Conservation (phyloP, 2,113 vertebrate species). For the Gallinago paraguaiae region DNA sequence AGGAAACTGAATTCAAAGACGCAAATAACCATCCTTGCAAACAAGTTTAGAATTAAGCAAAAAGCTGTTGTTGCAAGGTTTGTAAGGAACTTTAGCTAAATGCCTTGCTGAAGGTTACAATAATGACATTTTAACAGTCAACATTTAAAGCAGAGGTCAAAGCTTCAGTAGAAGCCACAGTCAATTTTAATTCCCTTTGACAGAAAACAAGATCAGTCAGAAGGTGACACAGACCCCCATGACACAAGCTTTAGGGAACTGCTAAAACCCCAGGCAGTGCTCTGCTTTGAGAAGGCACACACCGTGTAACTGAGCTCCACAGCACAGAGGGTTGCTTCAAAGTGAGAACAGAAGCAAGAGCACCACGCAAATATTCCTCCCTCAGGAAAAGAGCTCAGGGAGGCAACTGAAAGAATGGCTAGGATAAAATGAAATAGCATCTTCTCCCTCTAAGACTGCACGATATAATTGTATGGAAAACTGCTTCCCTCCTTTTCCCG, state of each 20-base stretch:
- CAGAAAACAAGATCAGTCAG: not conserved
- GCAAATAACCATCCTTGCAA: not conserved
- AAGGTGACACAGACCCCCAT: not conserved
- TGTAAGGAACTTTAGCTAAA: not conserved
- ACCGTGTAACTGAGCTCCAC: not conserved
- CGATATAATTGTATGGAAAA: not conserved
- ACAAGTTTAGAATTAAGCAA: not conserved
- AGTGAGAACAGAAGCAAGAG: not conserved
- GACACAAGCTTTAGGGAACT: rapidly evolving
- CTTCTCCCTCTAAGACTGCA: not conserved
- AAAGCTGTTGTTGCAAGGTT: not conserved
- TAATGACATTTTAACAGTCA: not conserved
- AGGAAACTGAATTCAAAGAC: not conserved
- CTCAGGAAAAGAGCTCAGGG: not conserved
- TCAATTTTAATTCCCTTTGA: not conserved
- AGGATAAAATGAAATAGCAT: not conserved
- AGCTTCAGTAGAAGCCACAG: not conserved
- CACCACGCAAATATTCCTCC: not conserved
- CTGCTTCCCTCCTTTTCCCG: not conserved
- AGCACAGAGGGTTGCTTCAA: not conserved
- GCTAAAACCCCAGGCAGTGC: not conserved
- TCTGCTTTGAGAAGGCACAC: not conserved
- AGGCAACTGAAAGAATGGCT: not conserved
- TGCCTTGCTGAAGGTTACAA: not conserved
- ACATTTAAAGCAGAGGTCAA: not conserved